Conservation (phyloP, 2,797 vertebrate genomes). For the Melanotaenia parkinsoni region DNA sequence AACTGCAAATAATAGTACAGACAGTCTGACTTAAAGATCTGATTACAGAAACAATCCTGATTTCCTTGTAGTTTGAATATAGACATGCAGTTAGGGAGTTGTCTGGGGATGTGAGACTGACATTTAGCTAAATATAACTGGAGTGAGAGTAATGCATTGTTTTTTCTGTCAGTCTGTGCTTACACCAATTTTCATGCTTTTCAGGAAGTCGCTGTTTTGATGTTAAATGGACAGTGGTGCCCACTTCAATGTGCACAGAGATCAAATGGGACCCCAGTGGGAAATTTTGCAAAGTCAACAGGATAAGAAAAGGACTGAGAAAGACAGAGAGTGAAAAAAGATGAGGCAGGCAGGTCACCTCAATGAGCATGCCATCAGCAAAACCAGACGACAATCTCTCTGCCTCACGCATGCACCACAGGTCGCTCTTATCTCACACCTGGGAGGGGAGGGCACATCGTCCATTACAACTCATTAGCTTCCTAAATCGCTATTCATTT, state of each 20-base stretch:
- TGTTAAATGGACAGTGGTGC: not conserved
- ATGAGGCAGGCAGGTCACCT: constrained; percentile 42
- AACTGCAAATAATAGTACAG: not conserved
- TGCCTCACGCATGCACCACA: constrained; percentile 12
- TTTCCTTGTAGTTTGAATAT: not conserved
- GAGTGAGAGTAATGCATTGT: not conserved
- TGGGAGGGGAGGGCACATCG: constrained; percentile 52
- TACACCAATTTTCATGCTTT: not conserved
- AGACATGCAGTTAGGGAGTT: too few relatives aligned
- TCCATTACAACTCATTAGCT: constrained; percentile 77
- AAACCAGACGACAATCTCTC: constrained; percentile 19
- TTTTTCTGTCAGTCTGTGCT: not conserved
- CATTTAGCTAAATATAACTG: not conserved
- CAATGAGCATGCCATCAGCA: constrained; percentile 35
- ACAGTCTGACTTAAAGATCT: not conserved
- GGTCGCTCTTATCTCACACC: constrained; percentile 42
- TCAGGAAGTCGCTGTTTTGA: not conserved
- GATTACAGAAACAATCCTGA: not conserved
- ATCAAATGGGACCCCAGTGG: not conserved
- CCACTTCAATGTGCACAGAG: not conserved
- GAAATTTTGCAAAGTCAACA: constrained; percentile 22
- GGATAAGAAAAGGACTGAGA: constrained; percentile 1
- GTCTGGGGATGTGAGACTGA: not conserved
- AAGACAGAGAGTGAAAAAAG: constrained; percentile 12
- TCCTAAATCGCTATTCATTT: constrained; percentile 71